phyloP scores from a whole-genome alignment of 2,113 vertebrate species.

The Dascyllus trimaculatus region DNA sequence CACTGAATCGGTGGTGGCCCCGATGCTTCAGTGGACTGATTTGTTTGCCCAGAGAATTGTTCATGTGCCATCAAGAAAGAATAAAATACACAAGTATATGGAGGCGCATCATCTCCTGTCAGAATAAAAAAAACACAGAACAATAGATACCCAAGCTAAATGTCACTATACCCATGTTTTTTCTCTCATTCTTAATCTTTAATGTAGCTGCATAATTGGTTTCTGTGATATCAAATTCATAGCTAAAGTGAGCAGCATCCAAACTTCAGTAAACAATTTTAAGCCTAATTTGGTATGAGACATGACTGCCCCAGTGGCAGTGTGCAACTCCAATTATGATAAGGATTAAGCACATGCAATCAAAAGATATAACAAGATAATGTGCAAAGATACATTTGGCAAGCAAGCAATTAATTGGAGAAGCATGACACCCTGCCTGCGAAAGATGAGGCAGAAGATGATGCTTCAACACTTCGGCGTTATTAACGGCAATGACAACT shows the following conservation, averaged over 20 bases:
- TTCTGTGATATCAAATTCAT: constrained; percentile 77
- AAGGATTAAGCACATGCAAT: constrained; percentile 87
- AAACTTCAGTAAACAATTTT: constrained; percentile 85
- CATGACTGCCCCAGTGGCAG: constrained; percentile 83
- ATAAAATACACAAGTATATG: constrained; percentile 52
- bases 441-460: constrained; percentile 77
- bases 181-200: constrained; percentile 69
- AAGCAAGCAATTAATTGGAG: constrained; percentile 85
- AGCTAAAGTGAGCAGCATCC: constrained; percentile 70
- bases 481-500: constrained; percentile 78
- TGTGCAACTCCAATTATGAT: constrained; percentile 87
- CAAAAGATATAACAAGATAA: constrained; percentile 90
- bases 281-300: constrained; percentile 88
- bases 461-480: constrained; percentile 80
- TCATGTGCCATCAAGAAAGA: constrained; percentile 42
- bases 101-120: constrained; percentile 50
- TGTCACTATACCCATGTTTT: constrained; percentile 50
- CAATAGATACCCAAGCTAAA: constrained; percentile 45
- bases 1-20: constrained; percentile 32
- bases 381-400: constrained; percentile 86
- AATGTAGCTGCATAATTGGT: constrained; percentile 76
- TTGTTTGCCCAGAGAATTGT: constrained; percentile 58
- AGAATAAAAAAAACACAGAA: constrained; percentile 50
- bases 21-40: constrained; percentile 59
- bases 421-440: constrained; percentile 83